These are phyloP conservation scores for Oxyura jamaicensis DNA, from an alignment of 2,113 vertebrate genomes.

Conservation along the genomic window DNA sequence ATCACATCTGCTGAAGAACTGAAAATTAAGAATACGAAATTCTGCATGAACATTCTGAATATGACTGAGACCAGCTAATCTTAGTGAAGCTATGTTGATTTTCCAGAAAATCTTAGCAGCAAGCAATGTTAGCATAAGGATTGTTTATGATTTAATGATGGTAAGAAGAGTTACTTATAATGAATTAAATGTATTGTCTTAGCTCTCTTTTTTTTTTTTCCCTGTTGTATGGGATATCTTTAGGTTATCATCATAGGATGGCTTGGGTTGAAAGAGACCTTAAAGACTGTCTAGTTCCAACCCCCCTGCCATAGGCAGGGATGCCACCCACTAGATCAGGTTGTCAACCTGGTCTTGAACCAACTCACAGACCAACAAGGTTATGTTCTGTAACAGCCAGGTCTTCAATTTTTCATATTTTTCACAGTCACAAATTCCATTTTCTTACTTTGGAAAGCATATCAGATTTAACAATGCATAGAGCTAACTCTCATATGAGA, in stretches of 20 bases:
- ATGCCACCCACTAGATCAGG: no score
- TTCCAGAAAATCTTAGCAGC: not conserved
- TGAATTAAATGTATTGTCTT: not conserved
- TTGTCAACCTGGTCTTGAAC: no score
- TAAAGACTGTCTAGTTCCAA: no score
- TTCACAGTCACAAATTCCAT: not conserved
- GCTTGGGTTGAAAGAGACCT: no score
- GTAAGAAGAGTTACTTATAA: not conserved
- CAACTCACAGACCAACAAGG: no score
- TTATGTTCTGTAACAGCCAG: not conserved
- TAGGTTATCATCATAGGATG: not conserved
- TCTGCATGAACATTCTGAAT: not conserved
- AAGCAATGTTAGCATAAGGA: not conserved
- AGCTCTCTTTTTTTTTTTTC: not conserved
- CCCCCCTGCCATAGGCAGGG: no score
- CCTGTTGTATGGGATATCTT: not conserved
- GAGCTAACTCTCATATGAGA: not conserved
- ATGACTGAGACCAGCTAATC: not conserved
- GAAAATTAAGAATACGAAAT: not conserved
- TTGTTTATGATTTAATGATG: not conserved
- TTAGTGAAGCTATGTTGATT: not conserved
- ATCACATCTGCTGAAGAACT: not conserved
- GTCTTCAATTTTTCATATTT: not conserved
- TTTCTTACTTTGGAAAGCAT: not conserved
- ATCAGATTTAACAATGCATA: not conserved